Evolutionary conservation across 2,113 vertebrate species (phyloP).

Genomic region (Phalacrocorax pelagicus): DNA sequence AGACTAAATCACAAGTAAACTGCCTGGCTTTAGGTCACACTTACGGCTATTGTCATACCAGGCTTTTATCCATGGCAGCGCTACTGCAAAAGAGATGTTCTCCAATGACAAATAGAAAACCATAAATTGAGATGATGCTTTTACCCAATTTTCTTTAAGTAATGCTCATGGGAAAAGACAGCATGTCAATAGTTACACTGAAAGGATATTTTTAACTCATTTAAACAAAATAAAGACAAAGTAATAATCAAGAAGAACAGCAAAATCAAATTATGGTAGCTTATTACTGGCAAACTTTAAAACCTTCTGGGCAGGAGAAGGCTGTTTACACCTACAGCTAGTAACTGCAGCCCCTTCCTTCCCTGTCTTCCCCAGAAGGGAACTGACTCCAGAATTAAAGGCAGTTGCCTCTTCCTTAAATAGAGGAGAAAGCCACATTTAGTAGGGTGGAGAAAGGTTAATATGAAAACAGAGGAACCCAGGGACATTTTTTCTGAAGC

Average conservation of each 20-base stretch:
- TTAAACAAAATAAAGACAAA: background rate
- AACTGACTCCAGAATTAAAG: background rate
- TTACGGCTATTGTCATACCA: background rate
- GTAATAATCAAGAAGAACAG: background rate
- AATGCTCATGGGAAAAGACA: background rate
- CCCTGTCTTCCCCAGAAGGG: background rate
- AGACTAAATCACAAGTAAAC: background rate
- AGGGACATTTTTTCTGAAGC: background rate
- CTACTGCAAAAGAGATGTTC: background rate
- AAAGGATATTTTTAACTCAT: background rate
- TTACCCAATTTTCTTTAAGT: slow-evolving; percentile 1
- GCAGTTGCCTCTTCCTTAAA: background rate
- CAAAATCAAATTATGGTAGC: background rate
- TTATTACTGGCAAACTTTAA: background rate
- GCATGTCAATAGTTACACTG: background rate
- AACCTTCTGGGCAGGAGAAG: background rate
- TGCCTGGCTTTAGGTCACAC: background rate
- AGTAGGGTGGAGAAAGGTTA: background rate
- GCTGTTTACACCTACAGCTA: background rate
- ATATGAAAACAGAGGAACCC: background rate
- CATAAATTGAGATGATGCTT: background rate
- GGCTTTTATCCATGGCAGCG: background rate
- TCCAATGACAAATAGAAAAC: background rate
- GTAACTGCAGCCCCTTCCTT: background rate
- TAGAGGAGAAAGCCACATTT: background rate